These are phyloP conservation scores for Erynnis tages DNA, from an alignment of 2,888 invertebrate species.

Conservation along the genomic window DNA sequence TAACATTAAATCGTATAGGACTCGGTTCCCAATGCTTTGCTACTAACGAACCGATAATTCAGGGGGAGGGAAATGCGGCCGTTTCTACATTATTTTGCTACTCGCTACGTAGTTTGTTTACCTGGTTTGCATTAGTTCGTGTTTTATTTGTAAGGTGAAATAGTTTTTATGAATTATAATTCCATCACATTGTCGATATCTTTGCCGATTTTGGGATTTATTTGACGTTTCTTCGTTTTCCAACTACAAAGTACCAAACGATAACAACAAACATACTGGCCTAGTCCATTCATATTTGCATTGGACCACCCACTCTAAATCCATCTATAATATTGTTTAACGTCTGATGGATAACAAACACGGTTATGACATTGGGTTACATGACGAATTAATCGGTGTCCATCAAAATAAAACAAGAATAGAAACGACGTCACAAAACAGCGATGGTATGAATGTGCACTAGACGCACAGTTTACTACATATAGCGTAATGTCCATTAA, in stretches of 20 bases:
- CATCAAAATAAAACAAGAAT: slow-evolving; percentile 40
- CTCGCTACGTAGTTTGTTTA: slow-evolving; percentile 2
- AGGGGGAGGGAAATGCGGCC: slow-evolving; percentile 46
- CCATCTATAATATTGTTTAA: slow-evolving; percentile 15
- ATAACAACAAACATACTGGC: not conserved
- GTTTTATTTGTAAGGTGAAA: slow-evolving; percentile 2
- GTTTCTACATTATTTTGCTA: slow-evolving; percentile 24
- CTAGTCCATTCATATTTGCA: not conserved
- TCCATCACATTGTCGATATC: too few species aligned
- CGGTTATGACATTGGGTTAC: slow-evolving; percentile 32
- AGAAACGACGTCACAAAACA: slow-evolving; percentile 31
- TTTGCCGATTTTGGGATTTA: too few species aligned
- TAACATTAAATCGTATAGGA: slow-evolving; percentile 65
- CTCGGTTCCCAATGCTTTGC: slow-evolving; percentile 54
- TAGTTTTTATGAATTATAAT: too few species aligned
- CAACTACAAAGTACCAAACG: too few species aligned
- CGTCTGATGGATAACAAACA: slow-evolving; percentile 10
- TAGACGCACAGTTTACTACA: slow-evolving; percentile 1
- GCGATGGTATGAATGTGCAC: slow-evolving; percentile 26
- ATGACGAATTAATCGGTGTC: slow-evolving; percentile 38
- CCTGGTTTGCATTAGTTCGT: slow-evolving; percentile 5
- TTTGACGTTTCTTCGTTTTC: too few species aligned
- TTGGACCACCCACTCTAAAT: slow-evolving; percentile 11
- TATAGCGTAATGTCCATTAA: too few species aligned
- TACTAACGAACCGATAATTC: slow-evolving; percentile 72